phyloP scores from a whole-genome alignment of 2,113 vertebrate species.

The Bambusicola thoracicus region DNA sequence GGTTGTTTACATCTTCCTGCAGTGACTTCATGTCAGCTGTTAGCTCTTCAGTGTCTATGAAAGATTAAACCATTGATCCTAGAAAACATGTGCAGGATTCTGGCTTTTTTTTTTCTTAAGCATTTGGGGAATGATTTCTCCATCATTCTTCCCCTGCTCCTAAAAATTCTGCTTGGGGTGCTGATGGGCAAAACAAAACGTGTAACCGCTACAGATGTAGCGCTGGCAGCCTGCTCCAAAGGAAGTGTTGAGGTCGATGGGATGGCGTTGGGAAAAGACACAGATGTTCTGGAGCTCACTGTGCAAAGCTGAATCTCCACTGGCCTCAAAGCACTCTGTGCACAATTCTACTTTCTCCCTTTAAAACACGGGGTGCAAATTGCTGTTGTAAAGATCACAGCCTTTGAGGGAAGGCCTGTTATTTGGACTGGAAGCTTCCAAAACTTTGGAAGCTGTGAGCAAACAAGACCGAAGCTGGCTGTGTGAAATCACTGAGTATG shows the following conservation, averaged over 20 bases:
- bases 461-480: neutral
- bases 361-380: neutral
- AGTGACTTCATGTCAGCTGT: neutral
- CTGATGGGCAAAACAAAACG: neutral
- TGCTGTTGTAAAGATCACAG: neutral
- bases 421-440: neutral
- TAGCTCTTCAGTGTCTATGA: neutral
- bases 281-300: rapidly evolving
- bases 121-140: neutral
- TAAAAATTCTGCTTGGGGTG: neutral
- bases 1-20: conserved; percentile 44
- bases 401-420: neutral
- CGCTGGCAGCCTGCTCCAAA: neutral
- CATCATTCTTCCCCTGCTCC: neutral
- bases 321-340: neutral
- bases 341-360: neutral
- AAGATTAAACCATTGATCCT: conserved; percentile 5
- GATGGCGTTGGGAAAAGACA: neutral
- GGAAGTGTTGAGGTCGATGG: rapidly evolving
- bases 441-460: neutral
- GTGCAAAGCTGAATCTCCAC: neutral
- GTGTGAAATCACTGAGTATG: neutral
- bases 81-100: neutral
- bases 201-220: neutral
- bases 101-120: neutral